phyloP scores from a whole-genome alignment of 2,113 vertebrate genomes.

The Phalacrocorax brasilianus region DNA sequence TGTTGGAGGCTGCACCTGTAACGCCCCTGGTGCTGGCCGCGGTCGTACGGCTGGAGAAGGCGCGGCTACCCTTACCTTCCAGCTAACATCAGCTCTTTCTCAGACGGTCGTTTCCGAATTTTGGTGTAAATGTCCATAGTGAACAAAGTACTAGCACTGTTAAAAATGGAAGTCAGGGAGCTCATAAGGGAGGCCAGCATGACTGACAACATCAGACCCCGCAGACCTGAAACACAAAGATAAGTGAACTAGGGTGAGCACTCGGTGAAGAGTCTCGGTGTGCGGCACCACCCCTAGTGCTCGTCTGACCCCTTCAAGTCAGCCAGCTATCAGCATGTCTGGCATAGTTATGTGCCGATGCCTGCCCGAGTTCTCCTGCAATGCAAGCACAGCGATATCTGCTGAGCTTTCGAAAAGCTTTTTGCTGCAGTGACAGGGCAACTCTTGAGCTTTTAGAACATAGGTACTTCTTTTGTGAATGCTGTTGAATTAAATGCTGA shows the following conservation, averaged over 20 bases:
- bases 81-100: slow-evolving; percentile 92
- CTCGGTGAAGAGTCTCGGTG: fast-evolving
- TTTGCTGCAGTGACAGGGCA: not conserved
- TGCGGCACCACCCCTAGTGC: fast-evolving
- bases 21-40: fast-evolving
- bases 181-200: slow-evolving; percentile 98
- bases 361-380: not conserved
- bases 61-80: slow-evolving; percentile 76
- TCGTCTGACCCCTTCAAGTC: not conserved
- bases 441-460: not conserved
- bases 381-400: not conserved
- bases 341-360: not conserved
- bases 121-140: slow-evolving; percentile 97
- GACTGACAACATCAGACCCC: slow-evolving; percentile 93
- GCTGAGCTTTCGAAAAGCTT: not conserved
- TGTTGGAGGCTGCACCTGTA: not conserved
- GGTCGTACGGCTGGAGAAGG: fast-evolving
- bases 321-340: fast-evolving
- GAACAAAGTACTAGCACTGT: slow-evolving; percentile 95
- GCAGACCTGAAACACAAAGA: slow-evolving; percentile 77
- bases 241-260: fast-evolving
- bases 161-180: slow-evolving; percentile 97
- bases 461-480: not conserved
- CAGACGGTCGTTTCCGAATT: slow-evolving; percentile 74
- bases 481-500: not conserved